Base-by-base conservation (phyloP, 2,113 vertebrate species). In the Plotosus lineatus region DNA sequence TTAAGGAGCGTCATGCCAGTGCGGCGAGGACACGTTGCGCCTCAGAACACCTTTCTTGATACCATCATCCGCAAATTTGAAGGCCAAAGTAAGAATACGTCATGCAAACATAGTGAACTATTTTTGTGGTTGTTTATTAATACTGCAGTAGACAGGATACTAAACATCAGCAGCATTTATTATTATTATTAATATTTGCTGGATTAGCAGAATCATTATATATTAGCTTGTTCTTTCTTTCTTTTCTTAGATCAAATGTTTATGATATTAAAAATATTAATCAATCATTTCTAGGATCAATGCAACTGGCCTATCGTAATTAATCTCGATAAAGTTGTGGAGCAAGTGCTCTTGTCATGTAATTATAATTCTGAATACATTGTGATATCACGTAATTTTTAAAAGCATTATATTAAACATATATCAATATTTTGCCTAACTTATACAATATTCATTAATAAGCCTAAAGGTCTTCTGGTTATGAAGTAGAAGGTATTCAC, bases 1-100 rank as follows among this genome's bases (percentile, higher is more conserved):
- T n/a, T 31, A 6, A 46, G 42, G 42, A 74, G 51, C 61, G 91
- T 81, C 82, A 97, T 97, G 96, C 95, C 96, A 17, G 95, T 97
- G n/a, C 91, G 95, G 75, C 87, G 95, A 75, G 96, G 96, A 80
- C 96, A 97, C 84, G 95, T 97, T 80, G 95, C 95, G 12, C 95
- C 95, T 15, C 95, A 95, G 85, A 97, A 97, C 90, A 97, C 95
- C 63, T 97, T 96, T 87, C 88, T 97, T 93, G 95, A 97, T 85
- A 97, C 95, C 72, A 97, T 97, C 92, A 97, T 97, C 89, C 92
- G 95, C 85, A 96, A 96, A 87, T 97, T 97, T 86, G 95, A 97
- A 87, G 95, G 93, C 65, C 95, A 96, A 88, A 96, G 95, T 96
- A 86, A 96, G 95, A 87, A 44, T 9, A 40, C 15, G 14, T n/a